Conservation (phyloP, 2,888 invertebrate genomes). For the Torymus tubicola region DNA sequence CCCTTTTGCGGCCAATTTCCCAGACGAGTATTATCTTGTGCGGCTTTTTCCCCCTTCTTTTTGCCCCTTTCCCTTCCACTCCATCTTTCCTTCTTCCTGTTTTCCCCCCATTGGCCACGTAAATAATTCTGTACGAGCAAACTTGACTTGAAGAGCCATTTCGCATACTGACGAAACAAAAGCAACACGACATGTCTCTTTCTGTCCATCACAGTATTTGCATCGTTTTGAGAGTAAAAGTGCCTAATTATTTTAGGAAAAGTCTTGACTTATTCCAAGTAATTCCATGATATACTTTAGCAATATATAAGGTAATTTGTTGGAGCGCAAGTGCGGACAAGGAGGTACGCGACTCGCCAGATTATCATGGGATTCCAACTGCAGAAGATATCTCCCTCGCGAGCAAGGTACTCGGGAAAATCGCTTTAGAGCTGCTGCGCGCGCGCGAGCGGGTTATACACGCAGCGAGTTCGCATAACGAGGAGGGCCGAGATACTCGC, state of each 20-base stretch:
- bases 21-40: constrained; percentile 18
- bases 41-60: neutral
- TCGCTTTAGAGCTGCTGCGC: constrained; percentile 22
- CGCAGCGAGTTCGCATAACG: neutral
- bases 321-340: neutral
- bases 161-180: too few species aligned
- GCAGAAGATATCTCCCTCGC: neutral
- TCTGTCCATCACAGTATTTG: too few species aligned
- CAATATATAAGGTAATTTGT: neutral
- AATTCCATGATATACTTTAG: neutral
- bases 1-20: constrained; percentile 48
- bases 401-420: constrained; percentile 9
- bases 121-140: too few species aligned
- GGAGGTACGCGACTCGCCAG: neutral
- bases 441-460: constrained; percentile 17
- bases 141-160: too few species aligned
- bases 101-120: neutral
- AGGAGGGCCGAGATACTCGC: neutral
- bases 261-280: too few species aligned
- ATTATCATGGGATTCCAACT: neutral
- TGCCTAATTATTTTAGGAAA: too few species aligned
- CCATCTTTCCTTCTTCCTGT: neutral
- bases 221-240: too few species aligned
- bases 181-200: too few species aligned
- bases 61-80: neutral